phyloP scores from a whole-genome alignment of 2,888 invertebrate genomes.

The Eutolmus rufibarbis region DNA sequence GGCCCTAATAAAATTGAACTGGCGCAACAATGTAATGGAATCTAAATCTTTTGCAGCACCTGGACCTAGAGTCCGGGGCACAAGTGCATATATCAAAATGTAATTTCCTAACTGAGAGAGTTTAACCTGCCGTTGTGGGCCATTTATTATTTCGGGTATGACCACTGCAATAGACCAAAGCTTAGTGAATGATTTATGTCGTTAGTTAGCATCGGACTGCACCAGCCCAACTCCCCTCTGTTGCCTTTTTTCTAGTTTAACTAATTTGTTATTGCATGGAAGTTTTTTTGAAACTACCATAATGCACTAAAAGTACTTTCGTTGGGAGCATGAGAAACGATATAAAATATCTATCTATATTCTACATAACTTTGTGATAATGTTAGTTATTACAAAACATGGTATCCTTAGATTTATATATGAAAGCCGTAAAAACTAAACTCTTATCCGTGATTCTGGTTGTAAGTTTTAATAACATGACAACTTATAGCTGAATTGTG shows the following conservation, averaged over 20 bases:
- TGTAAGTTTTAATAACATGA: too few relatives aligned
- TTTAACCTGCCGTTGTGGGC: neutral
- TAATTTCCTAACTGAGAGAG: neutral
- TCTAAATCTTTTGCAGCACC: neutral
- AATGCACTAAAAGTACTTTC: neutral
- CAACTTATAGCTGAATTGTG: too few relatives aligned
- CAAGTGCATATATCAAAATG: neutral
- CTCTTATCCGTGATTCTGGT: too few relatives aligned
- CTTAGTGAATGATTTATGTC: neutral
- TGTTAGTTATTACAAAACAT: neutral
- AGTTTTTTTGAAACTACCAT: neutral
- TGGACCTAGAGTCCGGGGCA: neutral
- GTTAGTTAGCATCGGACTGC: neutral
- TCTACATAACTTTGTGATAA: neutral
- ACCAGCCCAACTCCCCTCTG: neutral
- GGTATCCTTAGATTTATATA: too few relatives aligned
- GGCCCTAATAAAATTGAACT: neutral
- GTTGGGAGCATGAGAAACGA: neutral
- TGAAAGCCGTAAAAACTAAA: too few relatives aligned
- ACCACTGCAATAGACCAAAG: neutral
- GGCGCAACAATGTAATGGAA: neutral
- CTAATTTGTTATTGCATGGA: neutral
- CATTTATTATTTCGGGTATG: neutral
- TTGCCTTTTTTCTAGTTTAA: neutral
- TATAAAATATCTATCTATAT: neutral